Evolutionary conservation across 2,113 vertebrate species (phyloP), one percentile per base, ranked within the genome.

Genomic region (Pycnonotus jocosus): DNA sequence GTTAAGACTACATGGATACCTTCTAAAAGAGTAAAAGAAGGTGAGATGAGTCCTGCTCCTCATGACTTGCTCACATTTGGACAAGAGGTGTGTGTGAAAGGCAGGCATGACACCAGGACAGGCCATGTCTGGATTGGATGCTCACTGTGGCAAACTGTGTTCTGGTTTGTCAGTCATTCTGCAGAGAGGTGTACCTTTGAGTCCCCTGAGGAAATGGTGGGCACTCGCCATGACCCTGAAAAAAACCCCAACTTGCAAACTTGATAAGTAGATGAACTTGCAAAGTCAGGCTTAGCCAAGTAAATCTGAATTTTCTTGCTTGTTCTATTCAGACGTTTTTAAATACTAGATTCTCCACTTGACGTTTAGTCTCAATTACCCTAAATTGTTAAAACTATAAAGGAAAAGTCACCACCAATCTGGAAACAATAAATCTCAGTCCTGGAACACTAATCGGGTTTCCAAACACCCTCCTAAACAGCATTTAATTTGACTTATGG

Each of bases 391-490:
- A 95, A 91, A 94, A 92, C 68, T 83, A 66, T 70, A 70, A 83
- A 74, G 79, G 53, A 95, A 92, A 93, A 95, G 70, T 62, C 71
- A 93, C 71, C 72, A 87, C 71, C 74, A 92, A 87, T 94, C 87
- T 96, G 93, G 90, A 95, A 96, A 86, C 90, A 94, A 97, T 95
- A 95, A 93, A 91, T 97, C 92, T 95, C 21, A 28, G n/a, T 50
- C 40, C 79, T 95, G 92, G 93, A 96, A 88, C 81, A 86, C 53
- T 97, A 94, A 86, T 81, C 0, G 0, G 19, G 44, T 81, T 96
- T 93, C 92, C 77, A 86, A 93, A 88, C 86, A 90, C 81, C 71
- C 91, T 95, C 81, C 87, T 90, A 95, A 90, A 90, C 51, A 92
- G 51, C 51, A 94, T 82, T 96, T 94, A 93, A 73, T 90, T 95